Evolutionary conservation across 2,113 vertebrate genomes (phyloP).

Genomic region (Acanthochromis polyacanthus): DNA sequence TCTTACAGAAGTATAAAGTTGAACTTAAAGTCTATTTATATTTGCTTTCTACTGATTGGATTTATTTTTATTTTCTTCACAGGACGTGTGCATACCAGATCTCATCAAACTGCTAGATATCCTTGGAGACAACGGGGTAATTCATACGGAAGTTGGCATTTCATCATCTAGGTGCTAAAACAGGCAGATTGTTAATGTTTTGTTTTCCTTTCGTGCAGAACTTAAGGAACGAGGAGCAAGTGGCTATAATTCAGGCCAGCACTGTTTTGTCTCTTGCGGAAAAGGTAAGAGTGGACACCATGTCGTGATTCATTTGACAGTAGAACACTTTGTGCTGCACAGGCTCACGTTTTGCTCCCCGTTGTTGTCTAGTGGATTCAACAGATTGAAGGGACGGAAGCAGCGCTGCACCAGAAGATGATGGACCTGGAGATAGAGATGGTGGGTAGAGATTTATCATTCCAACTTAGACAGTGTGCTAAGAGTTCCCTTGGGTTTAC

Average conservation of each 20-base stretch:
- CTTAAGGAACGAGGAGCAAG: slow-evolving; percentile 98
- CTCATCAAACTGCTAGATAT: slow-evolving; percentile 99
- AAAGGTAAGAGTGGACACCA: slow-evolving; percentile 87
- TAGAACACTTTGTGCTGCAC: not conserved
- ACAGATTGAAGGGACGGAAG: slow-evolving; percentile 98
- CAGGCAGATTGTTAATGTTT: not conserved
- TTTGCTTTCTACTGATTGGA: not conserved
- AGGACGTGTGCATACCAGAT: slow-evolving; percentile 99
- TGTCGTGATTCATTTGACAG: not conserved
- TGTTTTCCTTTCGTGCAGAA: slow-evolving; percentile 84
- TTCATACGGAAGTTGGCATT: slow-evolving; percentile 29
- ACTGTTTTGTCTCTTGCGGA: slow-evolving; percentile 97
- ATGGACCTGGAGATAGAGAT: slow-evolving; percentile 98
- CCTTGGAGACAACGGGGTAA: slow-evolving; percentile 97
- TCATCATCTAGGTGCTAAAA: not conserved
- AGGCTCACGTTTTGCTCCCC: slow-evolving; percentile 35
- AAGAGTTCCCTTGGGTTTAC: too few relatives aligned
- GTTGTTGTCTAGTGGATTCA: slow-evolving; percentile 93
- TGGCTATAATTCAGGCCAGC: slow-evolving; percentile 98
- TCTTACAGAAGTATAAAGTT: not conserved
- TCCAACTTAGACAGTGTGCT: too few relatives aligned
- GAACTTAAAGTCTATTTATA: not conserved
- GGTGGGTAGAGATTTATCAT: slow-evolving; percentile 80
- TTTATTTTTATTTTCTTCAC: slow-evolving; percentile 23
- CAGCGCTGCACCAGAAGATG: slow-evolving; percentile 98